Evolutionary conservation across 2,113 vertebrate species (phyloP).

Genomic region (Papio anubis): DNA sequence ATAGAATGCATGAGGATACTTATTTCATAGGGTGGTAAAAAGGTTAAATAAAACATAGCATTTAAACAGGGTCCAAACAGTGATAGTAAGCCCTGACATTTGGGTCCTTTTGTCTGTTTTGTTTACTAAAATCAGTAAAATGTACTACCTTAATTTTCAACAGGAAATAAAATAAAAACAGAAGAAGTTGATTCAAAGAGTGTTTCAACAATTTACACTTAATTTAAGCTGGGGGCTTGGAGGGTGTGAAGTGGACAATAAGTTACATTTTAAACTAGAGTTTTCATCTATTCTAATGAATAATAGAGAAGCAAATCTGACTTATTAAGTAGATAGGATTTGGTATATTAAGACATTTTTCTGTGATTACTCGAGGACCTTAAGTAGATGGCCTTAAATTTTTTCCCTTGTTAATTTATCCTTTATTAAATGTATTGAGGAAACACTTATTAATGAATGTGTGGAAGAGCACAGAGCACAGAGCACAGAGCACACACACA

Average conservation of each 20-base stretch:
- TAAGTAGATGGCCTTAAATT: not conserved
- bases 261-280: not conserved
- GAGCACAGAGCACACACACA: not conserved
- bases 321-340: slow-evolving; percentile 5
- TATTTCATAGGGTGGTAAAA: not conserved
- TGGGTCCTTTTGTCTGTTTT: not conserved
- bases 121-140: slow-evolving; percentile 16
- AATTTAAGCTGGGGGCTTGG: not conserved
- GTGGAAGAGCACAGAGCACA: not conserved
- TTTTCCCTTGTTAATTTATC: not conserved
- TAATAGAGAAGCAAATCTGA: not conserved
- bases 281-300: not conserved
- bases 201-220: slow-evolving; percentile 32
- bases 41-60: not conserved
- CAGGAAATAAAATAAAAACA: slow-evolving; percentile 29
- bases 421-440: not conserved
- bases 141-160: not conserved
- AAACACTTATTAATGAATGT: not conserved
- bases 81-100: not conserved
- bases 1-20: not conserved
- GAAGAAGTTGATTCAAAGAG: slow-evolving; percentile 4
- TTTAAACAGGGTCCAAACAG: not conserved
- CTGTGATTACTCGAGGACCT: not conserved
- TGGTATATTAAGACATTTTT: not conserved
- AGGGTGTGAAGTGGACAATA: not conserved